Evolutionary conservation across 2,797 vertebrate genomes (phyloP), one percentile per base, ranked within the genome.

Genomic region (Spheniscus humboldti): DNA sequence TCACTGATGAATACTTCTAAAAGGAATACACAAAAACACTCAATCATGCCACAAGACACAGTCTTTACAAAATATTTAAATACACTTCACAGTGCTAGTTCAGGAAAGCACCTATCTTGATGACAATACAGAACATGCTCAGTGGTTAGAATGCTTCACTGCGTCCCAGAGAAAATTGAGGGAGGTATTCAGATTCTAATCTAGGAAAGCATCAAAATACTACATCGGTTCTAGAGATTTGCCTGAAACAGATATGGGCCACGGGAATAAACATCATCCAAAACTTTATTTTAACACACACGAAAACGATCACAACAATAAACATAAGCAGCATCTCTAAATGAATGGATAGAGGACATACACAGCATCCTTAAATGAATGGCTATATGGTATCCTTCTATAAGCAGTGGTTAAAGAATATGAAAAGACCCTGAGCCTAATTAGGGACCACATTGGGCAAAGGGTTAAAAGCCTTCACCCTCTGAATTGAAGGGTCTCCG

Each of bases 1-100:
- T 96, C 81, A 68, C 92, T 96, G 95, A 97, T 97, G 66, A 94
- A 87, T 59, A 33, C 33, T 47, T 66, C 67, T 41, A 45, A 75
- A 89, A 50, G 13, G 20, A 89, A 80, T 52, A 84, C 7, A 45
- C 13, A 64, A 39, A 80, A 89, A 75, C 13, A 47, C 22, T 72
- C 52, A 68, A 23, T 48, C n/a, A 73, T 18, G 28, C 27, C 39
- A 73, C 23, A 72, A 63, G 59, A 45, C 50, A 67, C 8, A 28
- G 50, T 56, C 56, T 66, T 64, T 45, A 83, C 55, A 73, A 80
- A 90, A 60, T 37, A 47, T 37, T 43, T 43, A 17, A 84, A 72
- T 47, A 43, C 19, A 69, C 19, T 85, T 52, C 57, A 45, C 8
- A 64, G 41, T 4, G 9, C 17, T 64, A 66, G 18, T 30, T 86